phyloP scores from a whole-genome alignment of 2,888 invertebrate species.

The Morpho achilles region DNA sequence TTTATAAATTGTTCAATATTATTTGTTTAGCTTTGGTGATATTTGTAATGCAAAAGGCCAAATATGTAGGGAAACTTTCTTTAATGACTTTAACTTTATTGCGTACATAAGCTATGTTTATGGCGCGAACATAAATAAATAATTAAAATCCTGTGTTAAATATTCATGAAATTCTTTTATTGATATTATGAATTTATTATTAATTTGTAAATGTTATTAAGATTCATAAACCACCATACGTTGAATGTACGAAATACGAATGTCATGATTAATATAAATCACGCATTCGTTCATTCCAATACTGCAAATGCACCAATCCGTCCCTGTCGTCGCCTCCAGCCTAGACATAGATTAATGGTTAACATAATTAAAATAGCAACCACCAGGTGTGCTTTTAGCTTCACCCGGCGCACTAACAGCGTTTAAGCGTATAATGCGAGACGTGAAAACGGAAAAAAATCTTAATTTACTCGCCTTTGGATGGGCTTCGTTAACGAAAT shows the following conservation, averaged over 20 bases:
- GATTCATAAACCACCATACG: too few species aligned
- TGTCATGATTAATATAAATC: neutral
- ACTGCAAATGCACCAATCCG: constrained; percentile 48
- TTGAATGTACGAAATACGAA: neutral
- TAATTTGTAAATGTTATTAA: too few species aligned
- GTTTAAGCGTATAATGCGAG: constrained; percentile 31
- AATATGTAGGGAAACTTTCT: too few species aligned
- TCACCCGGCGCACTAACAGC: constrained; percentile 31
- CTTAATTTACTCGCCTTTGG: constrained; percentile 27
- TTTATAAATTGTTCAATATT: too few species aligned
- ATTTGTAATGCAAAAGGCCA: too few species aligned
- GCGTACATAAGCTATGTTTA: too few species aligned
- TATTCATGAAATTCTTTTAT: too few species aligned
- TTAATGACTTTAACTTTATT: too few species aligned
- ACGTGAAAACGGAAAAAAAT: constrained; percentile 22
- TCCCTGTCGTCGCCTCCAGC: constrained; percentile 60
- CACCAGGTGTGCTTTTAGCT: constrained; percentile 53
- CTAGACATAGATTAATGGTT: constrained; percentile 59
- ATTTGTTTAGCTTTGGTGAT: too few species aligned
- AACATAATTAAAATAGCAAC: constrained; percentile 68
- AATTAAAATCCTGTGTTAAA: too few species aligned
- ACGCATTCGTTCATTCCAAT: constrained; percentile 1
- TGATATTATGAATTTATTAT: too few species aligned
- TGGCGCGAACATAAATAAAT: too few species aligned
- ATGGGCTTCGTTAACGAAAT: constrained; percentile 27